Evolutionary conservation across 1,140 invertebrate genomes (phyloP).

Genomic region (Aphaenogaster rudis): DNA sequence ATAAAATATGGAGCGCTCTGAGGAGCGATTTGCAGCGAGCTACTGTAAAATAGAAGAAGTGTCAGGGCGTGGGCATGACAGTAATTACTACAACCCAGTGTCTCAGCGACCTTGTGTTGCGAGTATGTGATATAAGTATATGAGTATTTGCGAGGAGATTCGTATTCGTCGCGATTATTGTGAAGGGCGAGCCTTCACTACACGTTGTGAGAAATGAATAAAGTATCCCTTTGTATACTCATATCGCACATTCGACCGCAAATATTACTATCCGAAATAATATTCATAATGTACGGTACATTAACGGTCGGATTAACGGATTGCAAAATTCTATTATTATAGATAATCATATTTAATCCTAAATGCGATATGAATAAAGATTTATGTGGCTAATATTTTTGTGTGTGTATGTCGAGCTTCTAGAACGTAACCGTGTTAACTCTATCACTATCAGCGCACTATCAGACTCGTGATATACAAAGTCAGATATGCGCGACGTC

Average conservation of each 20-base stretch:
- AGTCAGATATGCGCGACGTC: conserved; percentile 27
- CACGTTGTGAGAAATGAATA: conserved; percentile 4
- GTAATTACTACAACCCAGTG: conserved; percentile 84
- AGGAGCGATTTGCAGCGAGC: conserved; percentile 64
- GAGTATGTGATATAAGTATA: conserved; percentile 60
- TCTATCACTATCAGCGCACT: conserved; percentile 16
- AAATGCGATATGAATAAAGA: conserved; percentile 44
- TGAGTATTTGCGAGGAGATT: conserved; percentile 36
- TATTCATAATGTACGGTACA: neutral
- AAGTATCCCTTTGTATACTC: neutral
- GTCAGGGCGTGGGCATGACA: conserved; percentile 86
- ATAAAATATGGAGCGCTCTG: conserved; percentile 51
- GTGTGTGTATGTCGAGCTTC: neutral
- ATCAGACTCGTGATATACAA: neutral
- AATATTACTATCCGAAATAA: neutral
- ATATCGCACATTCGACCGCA: conserved; percentile 34
- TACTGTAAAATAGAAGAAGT: conserved; percentile 75
- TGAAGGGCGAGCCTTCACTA: conserved; percentile 6
- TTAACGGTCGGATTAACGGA: neutral
- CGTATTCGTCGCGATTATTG: conserved; percentile 10
- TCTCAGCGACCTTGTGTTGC: conserved; percentile 85
- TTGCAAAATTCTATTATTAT: neutral
- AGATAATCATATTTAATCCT: neutral
- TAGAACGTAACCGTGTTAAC: conserved; percentile 8
- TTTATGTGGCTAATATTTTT: neutral